phyloP scores from a whole-genome alignment of 2,113 vertebrate genomes.

The Syrrhaptes paradoxus region DNA sequence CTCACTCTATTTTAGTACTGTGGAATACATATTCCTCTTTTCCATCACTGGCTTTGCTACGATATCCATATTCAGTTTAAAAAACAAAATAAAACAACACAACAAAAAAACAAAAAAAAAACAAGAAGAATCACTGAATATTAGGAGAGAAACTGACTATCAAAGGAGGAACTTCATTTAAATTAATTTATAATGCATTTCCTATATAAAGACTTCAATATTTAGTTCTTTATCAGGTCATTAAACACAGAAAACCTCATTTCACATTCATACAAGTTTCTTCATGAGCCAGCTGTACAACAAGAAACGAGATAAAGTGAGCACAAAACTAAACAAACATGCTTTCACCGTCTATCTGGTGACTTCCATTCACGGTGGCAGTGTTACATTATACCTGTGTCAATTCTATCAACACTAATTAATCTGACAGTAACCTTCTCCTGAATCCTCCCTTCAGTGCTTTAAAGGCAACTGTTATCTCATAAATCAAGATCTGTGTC shows the following conservation, averaged over 20 bases:
- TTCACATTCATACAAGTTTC: neutral
- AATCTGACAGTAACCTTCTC: conserved; percentile 21
- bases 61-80: neutral
- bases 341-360: neutral
- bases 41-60: neutral
- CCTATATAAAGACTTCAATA: neutral
- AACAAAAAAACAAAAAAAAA: too few species aligned
- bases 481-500: conserved; percentile 1
- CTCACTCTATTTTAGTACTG: neutral
- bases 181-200: neutral
- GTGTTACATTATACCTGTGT: neutral
- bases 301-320: neutral
- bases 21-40: neutral
- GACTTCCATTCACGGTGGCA: neutral
- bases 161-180: neutral
- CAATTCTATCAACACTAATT: neutral
- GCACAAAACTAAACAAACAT: neutral
- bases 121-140: neutral
- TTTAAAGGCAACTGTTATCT: neutral
- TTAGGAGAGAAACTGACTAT: neutral
- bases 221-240: neutral
- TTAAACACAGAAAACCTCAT: neutral
- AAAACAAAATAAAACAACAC: neutral
- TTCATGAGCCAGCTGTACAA: neutral
- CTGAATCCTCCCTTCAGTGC: neutral